Base-by-base conservation (phyloP, 2,113 vertebrate species). In the Actenoides lindsayi region DNA sequence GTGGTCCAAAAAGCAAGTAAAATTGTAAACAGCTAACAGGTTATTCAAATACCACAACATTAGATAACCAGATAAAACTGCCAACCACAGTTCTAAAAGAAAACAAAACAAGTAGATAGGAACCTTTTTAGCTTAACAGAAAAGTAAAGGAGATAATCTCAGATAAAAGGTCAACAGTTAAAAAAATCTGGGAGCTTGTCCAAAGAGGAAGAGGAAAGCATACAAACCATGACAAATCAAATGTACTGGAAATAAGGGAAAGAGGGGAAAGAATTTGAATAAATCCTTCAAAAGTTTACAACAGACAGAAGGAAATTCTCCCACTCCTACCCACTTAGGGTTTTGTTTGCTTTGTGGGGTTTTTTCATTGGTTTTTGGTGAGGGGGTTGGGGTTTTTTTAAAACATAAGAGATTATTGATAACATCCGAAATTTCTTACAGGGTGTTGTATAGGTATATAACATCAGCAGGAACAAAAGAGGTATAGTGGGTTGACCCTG, bases 301-400 rank as follows among this genome's bases (percentile, higher is more conserved):
- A 39, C 2, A 68, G 8, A 60, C 5, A 35, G 18, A 68, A 51
- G 30, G 2, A 88, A 85, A 82, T 31, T 51, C 13, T 62, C 20
- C 17, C 8, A 64, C 3, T 3, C 5, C 6, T 4, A 64, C 7
- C 6, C 3, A 1, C 51, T 23, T 16, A 20, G 2, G 2, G 8
- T 6, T 30, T 54, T 31, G 9, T 31, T 54, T 16, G 16, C 4
- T 27, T 64, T 20, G 8, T 59, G 13, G 3, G 13, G 0, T 3
- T 37, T 60, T 50, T 15, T 10, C 3, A 2, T 19, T 44, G 5
- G 0, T 21, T 53, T 24, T 11, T 4, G 6, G 6, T 35, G 16
- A 1, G 23, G 16, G 5, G 10, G 3, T 33, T 39, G 30, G 33
- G 44, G 18, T 71, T 46, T 27, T 12, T 68, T 88, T 73, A 64